Conservation (phyloP, 1,140 invertebrate genomes). For the Helicoverpa armigera region DNA sequence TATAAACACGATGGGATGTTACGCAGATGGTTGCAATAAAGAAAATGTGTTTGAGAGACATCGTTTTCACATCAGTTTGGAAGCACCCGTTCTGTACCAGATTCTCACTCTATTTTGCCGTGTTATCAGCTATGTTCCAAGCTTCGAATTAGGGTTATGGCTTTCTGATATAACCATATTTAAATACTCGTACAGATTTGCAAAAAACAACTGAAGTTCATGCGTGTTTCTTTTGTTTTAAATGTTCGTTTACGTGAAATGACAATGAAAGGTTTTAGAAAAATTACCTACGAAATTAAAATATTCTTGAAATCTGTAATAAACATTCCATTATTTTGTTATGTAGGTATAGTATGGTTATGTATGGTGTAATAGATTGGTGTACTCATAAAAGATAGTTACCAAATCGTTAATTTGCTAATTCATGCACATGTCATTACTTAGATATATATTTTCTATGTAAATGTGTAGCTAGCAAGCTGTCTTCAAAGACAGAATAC, state of each 20-base stretch:
- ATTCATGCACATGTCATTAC: too few relatives aligned
- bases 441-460: too few relatives aligned
- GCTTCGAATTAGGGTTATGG: conserved; percentile 32
- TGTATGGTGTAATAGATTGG: too few relatives aligned
- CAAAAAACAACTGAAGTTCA: not conserved
- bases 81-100: conserved; percentile 1
- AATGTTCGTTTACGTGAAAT: too few relatives aligned
- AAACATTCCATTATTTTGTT: not conserved
- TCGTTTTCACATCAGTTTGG: conserved; percentile 56
- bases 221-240: not conserved
- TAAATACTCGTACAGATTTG: not conserved
- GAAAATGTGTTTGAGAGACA: conserved; percentile 57
- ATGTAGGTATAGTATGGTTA: not conserved
- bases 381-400: not conserved
- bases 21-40: conserved; percentile 53
- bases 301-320: not conserved
- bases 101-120: conserved; percentile 37
- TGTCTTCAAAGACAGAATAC: too few relatives aligned
- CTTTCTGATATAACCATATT: not conserved
- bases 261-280: too few relatives aligned
- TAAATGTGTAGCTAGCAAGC: too few relatives aligned
- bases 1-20: conserved; percentile 47
- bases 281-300: too few relatives aligned
- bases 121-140: conserved; percentile 48
- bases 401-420: too few relatives aligned